Conservation (phyloP, 2,888 invertebrate species). For the Heliconius hortense region DNA sequence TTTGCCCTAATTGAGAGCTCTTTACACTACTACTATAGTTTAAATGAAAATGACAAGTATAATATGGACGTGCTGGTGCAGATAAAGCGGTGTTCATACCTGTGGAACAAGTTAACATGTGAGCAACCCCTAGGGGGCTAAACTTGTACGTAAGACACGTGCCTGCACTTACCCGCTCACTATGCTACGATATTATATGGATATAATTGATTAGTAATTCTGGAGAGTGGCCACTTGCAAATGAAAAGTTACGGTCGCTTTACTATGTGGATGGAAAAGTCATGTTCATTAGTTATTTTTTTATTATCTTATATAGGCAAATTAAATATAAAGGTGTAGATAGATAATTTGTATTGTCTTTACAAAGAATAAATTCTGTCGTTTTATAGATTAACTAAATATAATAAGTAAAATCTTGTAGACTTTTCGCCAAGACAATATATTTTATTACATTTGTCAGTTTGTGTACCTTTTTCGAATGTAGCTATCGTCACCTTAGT, state of each 20-base stretch:
- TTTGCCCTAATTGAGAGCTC: constrained; percentile 30
- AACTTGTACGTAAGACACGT: constrained; percentile 43
- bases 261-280: constrained; percentile 4
- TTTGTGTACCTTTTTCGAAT: too few relatives aligned
- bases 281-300: background rate
- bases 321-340: background rate
- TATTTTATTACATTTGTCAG: too few relatives aligned
- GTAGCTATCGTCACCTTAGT: too few relatives aligned
- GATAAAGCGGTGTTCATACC: constrained; percentile 42
- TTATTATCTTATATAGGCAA: background rate
- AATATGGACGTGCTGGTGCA: constrained; percentile 38
- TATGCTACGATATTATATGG: constrained; percentile 36
- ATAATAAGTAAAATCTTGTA: too few relatives aligned
- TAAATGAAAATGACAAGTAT: constrained; percentile 36
- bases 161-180: constrained; percentile 43
- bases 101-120: constrained; percentile 46
- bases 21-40: constrained; percentile 33
- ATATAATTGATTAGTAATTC: constrained; percentile 34
- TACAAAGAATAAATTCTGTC: too few relatives aligned
- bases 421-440: too few relatives aligned
- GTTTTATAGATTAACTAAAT: background rate
- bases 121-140: constrained; percentile 43
- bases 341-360: too few relatives aligned
- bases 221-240: constrained; percentile 28
- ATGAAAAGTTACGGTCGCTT: constrained; percentile 8